Base-by-base conservation (phyloP, 2,113 vertebrate genomes). In the Hipposideros armiger region DNA sequence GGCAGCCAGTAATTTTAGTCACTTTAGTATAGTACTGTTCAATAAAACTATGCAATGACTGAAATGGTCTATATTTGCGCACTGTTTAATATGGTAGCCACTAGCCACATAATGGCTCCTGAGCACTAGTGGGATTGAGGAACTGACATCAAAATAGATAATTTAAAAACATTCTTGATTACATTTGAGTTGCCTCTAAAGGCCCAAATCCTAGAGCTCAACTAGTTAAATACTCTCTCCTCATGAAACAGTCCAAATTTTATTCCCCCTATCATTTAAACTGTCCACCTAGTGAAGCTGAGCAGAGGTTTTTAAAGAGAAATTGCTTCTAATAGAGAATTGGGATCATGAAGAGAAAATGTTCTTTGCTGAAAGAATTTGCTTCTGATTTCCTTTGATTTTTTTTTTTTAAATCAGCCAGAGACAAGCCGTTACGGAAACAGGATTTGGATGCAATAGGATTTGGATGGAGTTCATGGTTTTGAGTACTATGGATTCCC, bases 131-230 rank as follows among this genome's bases (percentile, higher is more conserved):
- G 30, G 84, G 42, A 91, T 3, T 22, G 36, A 69, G 64, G 19
- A 90, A 87, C 14, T 78, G 64, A 91, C 32, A 76, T 40, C 36
- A 36, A 36, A 36, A 87, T 78, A 19, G 22, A 52, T 62, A 60
- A 83, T 36, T 72, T 87, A 95, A 86, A 52, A 58, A 88, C 45
- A 91, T 70, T 84, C 36, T 88, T 78, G 50, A 90, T 91, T 97
- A 92, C 11, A 69, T 56, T 20, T 94, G 30, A 94, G 42, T 86
- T 93, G 30, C 36, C 7, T 42, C 47, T 52, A 70, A 91, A 47
- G 91, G 28, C 2, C 45, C 81, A 56, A 93, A 76, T 78, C 26
- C 82, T n/a, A 92, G 19, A 93, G 91, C 54, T 73, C 17, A 87
- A 77, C 24, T 78, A 83, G 52, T 81, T 93, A 84, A 94, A 58